Evolutionary conservation across 2,888 invertebrate genomes (phyloP).

Genomic region (Amiota minor): DNA sequence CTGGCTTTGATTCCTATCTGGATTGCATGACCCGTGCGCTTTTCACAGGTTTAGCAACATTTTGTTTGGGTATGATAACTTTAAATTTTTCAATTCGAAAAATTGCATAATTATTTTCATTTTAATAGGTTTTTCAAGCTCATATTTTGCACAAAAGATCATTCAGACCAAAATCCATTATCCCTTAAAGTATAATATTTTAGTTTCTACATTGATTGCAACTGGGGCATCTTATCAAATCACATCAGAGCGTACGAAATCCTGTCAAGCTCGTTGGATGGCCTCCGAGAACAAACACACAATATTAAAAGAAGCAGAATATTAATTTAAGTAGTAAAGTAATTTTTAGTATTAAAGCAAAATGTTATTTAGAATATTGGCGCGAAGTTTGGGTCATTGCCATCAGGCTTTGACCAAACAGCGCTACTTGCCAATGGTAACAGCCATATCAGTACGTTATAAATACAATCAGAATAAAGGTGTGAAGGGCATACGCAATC

Average conservation of each 20-base stretch:
- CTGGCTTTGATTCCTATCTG: slow-evolving; percentile 74
- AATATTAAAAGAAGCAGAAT: slow-evolving; percentile 69
- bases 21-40: slow-evolving; percentile 74
- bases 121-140: slow-evolving; percentile 72
- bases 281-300: slow-evolving; percentile 73
- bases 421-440: background rate
- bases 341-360: slow-evolving; percentile 33
- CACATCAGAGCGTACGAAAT: slow-evolving; percentile 70
- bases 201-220: slow-evolving; percentile 69
- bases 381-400: slow-evolving; percentile 18
- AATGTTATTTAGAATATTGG: slow-evolving; percentile 43
- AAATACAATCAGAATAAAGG: slow-evolving; percentile 70
- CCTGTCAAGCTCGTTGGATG: slow-evolving; percentile 75
- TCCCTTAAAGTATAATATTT: slow-evolving; percentile 68
- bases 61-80: slow-evolving; percentile 69
- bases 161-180: slow-evolving; percentile 69
- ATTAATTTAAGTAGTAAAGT: slow-evolving; percentile 28
- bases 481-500: slow-evolving; percentile 69
- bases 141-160: slow-evolving; percentile 72
- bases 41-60: slow-evolving; percentile 73
- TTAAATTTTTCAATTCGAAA: background rate
- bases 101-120: slow-evolving; percentile 30
- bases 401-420: background rate
- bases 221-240: slow-evolving; percentile 70
- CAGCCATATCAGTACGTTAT: slow-evolving; percentile 42